Base-by-base conservation (phyloP, 2,797 vertebrate species). In the Apogon talboti region DNA sequence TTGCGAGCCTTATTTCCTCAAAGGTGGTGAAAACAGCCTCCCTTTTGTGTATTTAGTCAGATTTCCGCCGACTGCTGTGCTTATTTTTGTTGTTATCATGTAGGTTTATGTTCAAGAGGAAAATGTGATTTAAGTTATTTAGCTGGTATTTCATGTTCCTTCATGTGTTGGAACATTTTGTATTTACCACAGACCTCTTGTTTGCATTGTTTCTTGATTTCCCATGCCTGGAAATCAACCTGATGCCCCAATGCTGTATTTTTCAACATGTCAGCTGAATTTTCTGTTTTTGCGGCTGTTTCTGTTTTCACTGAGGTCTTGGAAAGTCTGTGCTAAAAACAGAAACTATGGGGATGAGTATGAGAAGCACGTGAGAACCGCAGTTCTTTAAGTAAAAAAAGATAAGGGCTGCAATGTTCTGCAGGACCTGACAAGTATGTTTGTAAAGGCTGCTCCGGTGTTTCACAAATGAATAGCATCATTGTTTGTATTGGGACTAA, bases 181-280 rank as follows among this genome's bases (percentile, higher is more conserved):
- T 73, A 71, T 83, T 76, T 54, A 74, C 73, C 54, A 43, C 66
- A 12, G 12, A 33, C 48, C 47, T 58, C 57, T 62, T 90, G 88
- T 89, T 89, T 85, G 78, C 66, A 61, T 81, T 87, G 67, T 79
- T 86, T 75, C 71, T 73, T 35, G 15, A 57, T 74, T 90, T 90
- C 84, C 81, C 87, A 87, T 87, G 76, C 73, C 67, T 83, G 70
- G 48, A 85, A 85, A 83, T 78, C 47, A 62, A 71, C 63, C 68
- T 72, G 80, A 75, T 64, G 79, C 42, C 71, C 59, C 4, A 28
- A 24, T 52, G 14, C 57, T 37, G 75, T 57, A 51, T 81, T 82
- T 85, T 63, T 82, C 63, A 56, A 64, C 71, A 63, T 21, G 60
- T 83, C 71, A 66, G 70, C 62, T 65, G 48, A 70, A 69, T 38